A percentile compares a stretch with the other conserved stretches of the same genome.
Conservation (phyloP, 2,797 vertebrate genomes). For the Alectoris magna region DNA sequence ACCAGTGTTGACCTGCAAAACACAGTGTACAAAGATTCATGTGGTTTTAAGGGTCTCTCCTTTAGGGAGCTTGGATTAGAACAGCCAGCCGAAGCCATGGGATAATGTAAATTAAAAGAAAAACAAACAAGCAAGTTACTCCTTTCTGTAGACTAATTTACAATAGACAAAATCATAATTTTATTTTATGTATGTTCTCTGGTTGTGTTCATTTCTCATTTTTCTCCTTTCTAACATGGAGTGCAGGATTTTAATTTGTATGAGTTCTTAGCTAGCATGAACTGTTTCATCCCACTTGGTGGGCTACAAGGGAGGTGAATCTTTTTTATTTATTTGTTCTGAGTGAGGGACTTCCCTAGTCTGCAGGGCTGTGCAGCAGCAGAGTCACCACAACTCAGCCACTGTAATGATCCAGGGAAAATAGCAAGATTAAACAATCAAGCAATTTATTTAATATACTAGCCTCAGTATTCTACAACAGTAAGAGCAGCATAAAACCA, state of each 20-base stretch:
- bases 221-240: neutral
- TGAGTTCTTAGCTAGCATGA: neutral
- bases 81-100: neutral
- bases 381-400: no score
- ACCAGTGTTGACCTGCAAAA: neutral
- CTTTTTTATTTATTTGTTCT: no score
- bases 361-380: no score
- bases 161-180: neutral
- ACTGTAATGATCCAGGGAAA: no score
- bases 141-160: neutral
- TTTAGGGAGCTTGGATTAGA: neutral
- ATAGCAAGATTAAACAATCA: no score
- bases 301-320: no score
- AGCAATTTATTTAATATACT: no score
- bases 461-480: no score
- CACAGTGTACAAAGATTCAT: neutral
- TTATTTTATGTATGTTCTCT: neutral
- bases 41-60: neutral
- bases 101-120: neutral
- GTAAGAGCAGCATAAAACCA: no score
- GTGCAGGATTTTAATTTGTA: neutral
- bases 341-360: no score
- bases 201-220: neutral
- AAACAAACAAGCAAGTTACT: fast-evolving
- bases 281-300: no score